Conservation (phyloP, 2,888 invertebrate species). For the Ormyrus nitidulus region DNA sequence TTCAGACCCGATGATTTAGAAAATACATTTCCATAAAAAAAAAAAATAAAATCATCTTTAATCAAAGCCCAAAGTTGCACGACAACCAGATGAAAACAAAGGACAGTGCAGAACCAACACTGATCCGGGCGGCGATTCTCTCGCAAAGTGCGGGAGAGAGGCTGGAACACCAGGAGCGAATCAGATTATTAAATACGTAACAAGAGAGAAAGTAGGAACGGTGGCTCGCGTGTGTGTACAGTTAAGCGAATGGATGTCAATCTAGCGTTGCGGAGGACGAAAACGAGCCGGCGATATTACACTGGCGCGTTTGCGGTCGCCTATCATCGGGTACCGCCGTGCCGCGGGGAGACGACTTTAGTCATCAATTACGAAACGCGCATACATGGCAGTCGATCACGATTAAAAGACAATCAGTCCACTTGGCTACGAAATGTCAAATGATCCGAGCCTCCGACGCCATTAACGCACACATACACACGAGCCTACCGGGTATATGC, state of each 20-base stretch:
- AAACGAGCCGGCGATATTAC: slow-evolving; percentile 29
- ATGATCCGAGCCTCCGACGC: background rate
- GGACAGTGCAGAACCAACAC: no score
- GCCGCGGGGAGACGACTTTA: slow-evolving; percentile 3
- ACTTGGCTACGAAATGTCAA: slow-evolving; percentile 7
- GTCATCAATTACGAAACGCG: slow-evolving; percentile 35
- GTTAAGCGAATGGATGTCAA: slow-evolving; percentile 32
- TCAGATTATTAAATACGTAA: slow-evolving; percentile 26
- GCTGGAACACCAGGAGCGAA: background rate
- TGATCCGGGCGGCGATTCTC: no score
- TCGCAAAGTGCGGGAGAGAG: no score
- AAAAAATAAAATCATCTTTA: no score
- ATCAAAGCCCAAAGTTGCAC: no score
- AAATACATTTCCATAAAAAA: no score
- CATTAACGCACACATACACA: no score
- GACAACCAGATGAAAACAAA: no score
- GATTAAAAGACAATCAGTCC: slow-evolving; percentile 46
- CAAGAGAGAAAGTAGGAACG: background rate
- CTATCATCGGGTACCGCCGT: slow-evolving; percentile 5
- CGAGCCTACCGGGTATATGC: no score
- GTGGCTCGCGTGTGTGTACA: background rate
- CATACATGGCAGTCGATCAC: slow-evolving; percentile 19
- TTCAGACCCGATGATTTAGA: no score
- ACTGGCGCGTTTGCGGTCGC: slow-evolving; percentile 38
- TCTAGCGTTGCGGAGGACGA: slow-evolving; percentile 13